These are phyloP conservation scores for Drosophila saltans DNA, from an alignment of 1,140 invertebrate species.

Conservation along the genomic window DNA sequence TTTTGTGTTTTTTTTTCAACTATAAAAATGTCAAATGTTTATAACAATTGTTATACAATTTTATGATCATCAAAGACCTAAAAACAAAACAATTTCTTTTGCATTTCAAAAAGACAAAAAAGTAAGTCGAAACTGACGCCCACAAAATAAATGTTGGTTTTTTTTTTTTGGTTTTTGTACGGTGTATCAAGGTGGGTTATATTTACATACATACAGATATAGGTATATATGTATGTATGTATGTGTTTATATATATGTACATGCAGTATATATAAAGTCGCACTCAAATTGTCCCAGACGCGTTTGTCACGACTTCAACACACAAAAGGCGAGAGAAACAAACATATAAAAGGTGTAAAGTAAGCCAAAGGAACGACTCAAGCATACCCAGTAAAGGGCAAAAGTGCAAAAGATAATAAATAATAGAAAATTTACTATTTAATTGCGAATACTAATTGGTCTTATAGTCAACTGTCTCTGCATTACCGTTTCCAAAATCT, in stretches of 20 bases:
- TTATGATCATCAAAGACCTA: constrained; percentile 41
- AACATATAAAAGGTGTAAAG: neutral
- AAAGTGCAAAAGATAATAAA: no score
- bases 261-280: constrained; percentile 42
- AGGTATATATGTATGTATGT: constrained; percentile 7
- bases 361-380: neutral
- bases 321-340: constrained; percentile 54
- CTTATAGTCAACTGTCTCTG: no score
- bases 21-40: constrained; percentile 70
- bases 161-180: neutral
- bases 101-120: constrained; percentile 35
- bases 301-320: constrained; percentile 68
- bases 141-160: constrained; percentile 29
- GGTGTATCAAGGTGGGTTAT: constrained; percentile 22
- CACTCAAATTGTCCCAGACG: constrained; percentile 62
- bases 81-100: constrained; percentile 48
- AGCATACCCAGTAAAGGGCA: neutral
- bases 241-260: constrained; percentile 22
- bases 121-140: constrained; percentile 34
- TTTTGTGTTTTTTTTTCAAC: constrained; percentile 19
- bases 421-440: no score
- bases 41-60: constrained; percentile 60
- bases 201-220: constrained; percentile 11
- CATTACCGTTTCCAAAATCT: no score
- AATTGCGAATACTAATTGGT: no score